Evolutionary conservation across 2,113 vertebrate species (phyloP), one percentile per base, ranked within the genome.

Genomic region (Meles meles): DNA sequence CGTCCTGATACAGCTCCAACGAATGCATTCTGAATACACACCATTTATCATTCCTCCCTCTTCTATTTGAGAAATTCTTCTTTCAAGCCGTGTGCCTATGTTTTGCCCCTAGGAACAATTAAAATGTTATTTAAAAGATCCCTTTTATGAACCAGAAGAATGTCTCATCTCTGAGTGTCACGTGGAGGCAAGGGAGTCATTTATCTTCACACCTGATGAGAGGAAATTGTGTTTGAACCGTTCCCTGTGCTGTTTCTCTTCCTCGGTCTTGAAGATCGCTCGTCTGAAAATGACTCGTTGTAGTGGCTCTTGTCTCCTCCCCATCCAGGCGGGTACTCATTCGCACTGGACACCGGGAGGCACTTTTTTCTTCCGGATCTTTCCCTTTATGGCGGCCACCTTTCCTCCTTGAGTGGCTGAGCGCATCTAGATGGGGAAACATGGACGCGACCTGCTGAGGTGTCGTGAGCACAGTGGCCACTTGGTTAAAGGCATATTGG

Each of bases 1-100:
- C 65, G 2, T 25, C 18, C 15, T 13, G 20, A 1, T 2, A 3
- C 1, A 1, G 29, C 25, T 8, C 69, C 31, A 3, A 4, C 3
- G 34, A 65, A 5, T 18, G 31, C 37, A 9, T 47, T 39, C 80
- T 23, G 37, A n/a, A 57, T 20, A 4, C 15, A 1, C 14, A 29
- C 21, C 9, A 2, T 82, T 39, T 49, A 1, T 63, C 86, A 63
- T 5, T n/a, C 83, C 25, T 15, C n/a, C 55, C 63, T 65, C n/a
- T 83, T 52, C 52, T 18, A 49, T 39, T 15, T 25, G 65, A 21
- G 42, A 42, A 63, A 63, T 20, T 74, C 77, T 39, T 55, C 76
- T 74, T 61, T 74, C 37, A 17, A 55, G 34, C 57, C 34, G 0
- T 61, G 77, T 34, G 14, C 81, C 67, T 76, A 11, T 12, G 17